Evolutionary conservation across 2,113 vertebrate species (phyloP).

Genomic region (Chauna torquata): DNA sequence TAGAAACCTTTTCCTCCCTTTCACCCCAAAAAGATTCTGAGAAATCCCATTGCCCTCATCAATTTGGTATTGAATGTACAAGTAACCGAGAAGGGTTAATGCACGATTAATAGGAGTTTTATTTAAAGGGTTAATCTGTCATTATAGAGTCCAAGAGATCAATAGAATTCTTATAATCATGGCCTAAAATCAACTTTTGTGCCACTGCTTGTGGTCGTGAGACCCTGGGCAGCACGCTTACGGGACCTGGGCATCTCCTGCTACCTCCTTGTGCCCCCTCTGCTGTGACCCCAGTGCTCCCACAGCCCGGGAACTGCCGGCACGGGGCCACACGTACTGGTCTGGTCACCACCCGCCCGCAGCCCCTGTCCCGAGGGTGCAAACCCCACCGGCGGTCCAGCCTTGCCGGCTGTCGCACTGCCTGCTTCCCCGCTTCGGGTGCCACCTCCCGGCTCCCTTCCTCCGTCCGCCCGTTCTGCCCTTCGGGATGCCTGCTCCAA

Average conservation of each 20-base stretch:
- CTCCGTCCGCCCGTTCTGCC: not conserved
- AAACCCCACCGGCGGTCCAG: not conserved
- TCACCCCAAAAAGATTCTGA: not conserved
- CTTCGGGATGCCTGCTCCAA: not conserved
- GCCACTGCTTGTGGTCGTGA: not conserved
- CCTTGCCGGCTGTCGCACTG: not conserved
- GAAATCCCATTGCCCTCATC: not conserved
- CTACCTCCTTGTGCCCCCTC: not conserved
- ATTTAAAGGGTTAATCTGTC: conserved; percentile 55
- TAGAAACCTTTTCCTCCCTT: not conserved
- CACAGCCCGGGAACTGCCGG: rapidly evolving
- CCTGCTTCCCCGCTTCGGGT: not conserved
- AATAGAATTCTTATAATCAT: conserved; percentile 50
- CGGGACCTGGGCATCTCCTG: not conserved
- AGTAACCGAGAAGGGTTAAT: conserved; percentile 51
- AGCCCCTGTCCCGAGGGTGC: not conserved
- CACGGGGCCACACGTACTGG: not conserved
- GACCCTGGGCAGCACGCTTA: not conserved
- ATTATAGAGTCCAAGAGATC: conserved; percentile 45
- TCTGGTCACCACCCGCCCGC: not conserved
- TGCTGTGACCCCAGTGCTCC: not conserved
- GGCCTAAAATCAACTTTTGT: conserved; percentile 29
- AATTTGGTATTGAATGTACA: not conserved
- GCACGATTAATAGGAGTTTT: conserved; percentile 60
- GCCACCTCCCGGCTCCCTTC: not conserved